Evolutionary conservation across 2,113 vertebrate species (phyloP), one percentile per base, ranked within the genome.

Genomic region (Trichechus manatus): DNA sequence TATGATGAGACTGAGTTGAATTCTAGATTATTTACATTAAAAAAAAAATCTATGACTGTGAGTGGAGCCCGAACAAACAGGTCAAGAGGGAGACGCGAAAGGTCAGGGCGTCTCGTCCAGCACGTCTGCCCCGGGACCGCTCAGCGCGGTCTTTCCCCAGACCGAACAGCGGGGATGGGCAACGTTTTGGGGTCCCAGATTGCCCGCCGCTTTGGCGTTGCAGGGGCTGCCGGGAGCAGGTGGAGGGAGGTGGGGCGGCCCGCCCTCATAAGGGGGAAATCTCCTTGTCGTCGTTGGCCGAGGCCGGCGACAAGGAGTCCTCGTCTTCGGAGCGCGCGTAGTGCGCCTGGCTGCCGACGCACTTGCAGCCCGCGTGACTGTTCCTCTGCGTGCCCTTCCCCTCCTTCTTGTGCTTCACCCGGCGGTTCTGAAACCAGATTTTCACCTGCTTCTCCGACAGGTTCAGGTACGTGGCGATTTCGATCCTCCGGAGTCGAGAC

Each of bases 341-440:
- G 83, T 99, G 99, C 61, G 99, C 99, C 97, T 99, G 99, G 89
- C 98, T 96, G 27, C 98, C 98, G 27, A 99, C 96, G 98, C 99
- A 99, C 98, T 99, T 99, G 98, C 99, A 99, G 47, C 99, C 98
- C 44, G 98, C 97, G 97, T 99, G 99, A 47, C 98, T 97, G 98
- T 98, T 99, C 94, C 99, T 98, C 92, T 99, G 99, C 3, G 99
- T 98, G 74, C 99, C 99, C 95, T 99, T 99, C 83, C 99, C 99
- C 97, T 99, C 99, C 94, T 99, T 99, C 99, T 99, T 99, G 99
- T 99, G 99, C 96, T 99, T 99, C 93, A 99, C 99, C 8, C 99
- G 98, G 91, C 99, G 99, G 98, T 99, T 99, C 97, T 99, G 99
- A 97, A 99, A 99, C 99, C 99, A 99, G 98, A 99, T 99, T 97